Conservation (phyloP, 2,797 vertebrate species). For the Florisuga fusca region DNA sequence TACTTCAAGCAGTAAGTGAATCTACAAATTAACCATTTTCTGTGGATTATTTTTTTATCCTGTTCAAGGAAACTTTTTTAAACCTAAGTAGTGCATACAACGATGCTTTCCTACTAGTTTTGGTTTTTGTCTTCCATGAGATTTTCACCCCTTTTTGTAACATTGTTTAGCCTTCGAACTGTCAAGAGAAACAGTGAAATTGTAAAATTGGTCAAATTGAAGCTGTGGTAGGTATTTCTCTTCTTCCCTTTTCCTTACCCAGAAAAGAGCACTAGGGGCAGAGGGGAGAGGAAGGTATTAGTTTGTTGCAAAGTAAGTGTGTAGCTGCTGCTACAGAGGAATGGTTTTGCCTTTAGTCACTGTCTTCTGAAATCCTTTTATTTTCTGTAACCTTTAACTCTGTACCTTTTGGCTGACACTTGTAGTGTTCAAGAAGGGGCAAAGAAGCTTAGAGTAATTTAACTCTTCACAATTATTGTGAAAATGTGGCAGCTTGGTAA, state of each 20-base stretch:
- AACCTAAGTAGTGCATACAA: neutral
- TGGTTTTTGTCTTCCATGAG: fast-evolving
- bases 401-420: neutral
- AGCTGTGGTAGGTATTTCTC: neutral
- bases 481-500: neutral
- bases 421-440: neutral
- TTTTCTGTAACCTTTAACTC: neutral
- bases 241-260: neutral
- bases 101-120: neutral
- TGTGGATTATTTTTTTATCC: neutral
- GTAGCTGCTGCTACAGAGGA: neutral
- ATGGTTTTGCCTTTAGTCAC: neutral
- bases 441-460: neutral
- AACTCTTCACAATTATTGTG: neutral
- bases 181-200: neutral
- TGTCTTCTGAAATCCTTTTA: neutral
- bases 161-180: neutral
- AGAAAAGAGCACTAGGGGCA: fast-evolving
- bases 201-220: neutral
- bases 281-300: neutral
- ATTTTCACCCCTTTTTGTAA: neutral
- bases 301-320: neutral
- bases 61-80: neutral
- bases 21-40: neutral
- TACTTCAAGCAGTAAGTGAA: neutral